phyloP scores from a whole-genome alignment of 2,888 invertebrate genomes.

The Portevinia maculata region DNA sequence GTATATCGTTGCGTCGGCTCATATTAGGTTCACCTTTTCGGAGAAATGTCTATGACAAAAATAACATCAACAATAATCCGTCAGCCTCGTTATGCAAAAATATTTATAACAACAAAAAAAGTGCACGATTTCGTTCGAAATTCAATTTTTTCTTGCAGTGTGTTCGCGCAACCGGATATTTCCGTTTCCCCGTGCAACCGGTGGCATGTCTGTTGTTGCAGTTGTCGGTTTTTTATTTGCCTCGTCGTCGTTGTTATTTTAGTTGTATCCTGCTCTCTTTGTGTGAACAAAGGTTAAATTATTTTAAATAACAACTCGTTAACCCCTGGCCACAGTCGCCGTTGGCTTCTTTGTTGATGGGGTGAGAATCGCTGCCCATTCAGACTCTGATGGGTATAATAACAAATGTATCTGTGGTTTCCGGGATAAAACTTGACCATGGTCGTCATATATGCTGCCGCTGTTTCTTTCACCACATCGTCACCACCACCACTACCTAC shows the following conservation, averaged over 20 bases:
- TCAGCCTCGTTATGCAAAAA: background rate
- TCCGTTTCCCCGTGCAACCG: conserved; percentile 38
- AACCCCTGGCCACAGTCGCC: conserved; percentile 7
- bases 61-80: too few relatives aligned
- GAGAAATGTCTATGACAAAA: too few relatives aligned
- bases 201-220: conserved; percentile 18
- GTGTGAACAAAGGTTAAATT: conserved; percentile 46
- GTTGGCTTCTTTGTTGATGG: background rate
- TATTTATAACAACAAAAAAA: background rate
- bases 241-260: conserved; percentile 7
- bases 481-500: background rate
- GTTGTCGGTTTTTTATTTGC: background rate
- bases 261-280: conserved; percentile 14
- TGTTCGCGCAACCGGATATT: conserved; percentile 14
- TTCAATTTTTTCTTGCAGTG: background rate
- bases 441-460: conserved; percentile 16
- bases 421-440: conserved; percentile 42
- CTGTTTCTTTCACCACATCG: too few relatives aligned
- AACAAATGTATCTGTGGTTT: conserved; percentile 63
- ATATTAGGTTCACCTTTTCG: too few relatives aligned
- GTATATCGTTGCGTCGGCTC: too few relatives aligned
- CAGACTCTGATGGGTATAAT: conserved; percentile 22
- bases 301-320: conserved; percentile 64
- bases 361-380: background rate
- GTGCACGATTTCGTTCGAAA: background rate